Evolutionary conservation across 2,797 vertebrate species (phyloP).

Genomic region (Helostoma temminkii): DNA sequence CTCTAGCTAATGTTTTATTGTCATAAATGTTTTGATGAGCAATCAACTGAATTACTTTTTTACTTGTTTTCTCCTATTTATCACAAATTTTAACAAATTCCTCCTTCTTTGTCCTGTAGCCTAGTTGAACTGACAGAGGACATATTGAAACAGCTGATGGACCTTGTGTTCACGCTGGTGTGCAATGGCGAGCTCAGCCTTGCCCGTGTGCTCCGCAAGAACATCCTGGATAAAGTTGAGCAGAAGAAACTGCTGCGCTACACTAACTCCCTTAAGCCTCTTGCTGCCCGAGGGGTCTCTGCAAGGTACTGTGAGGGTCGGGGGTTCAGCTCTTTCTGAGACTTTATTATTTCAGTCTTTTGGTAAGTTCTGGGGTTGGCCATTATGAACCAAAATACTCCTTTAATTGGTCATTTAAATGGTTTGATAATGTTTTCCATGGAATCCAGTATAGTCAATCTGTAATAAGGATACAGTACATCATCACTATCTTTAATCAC

Average conservation of each 20-base stretch:
- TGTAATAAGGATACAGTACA: no score
- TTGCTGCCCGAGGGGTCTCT: conserved; percentile 93
- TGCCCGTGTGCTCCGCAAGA: conserved; percentile 95
- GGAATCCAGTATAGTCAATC: background rate
- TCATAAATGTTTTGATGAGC: background rate
- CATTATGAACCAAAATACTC: conserved; percentile 5
- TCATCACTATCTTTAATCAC: no score
- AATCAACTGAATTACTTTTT: background rate
- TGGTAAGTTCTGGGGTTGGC: background rate
- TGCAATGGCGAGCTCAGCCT: conserved; percentile 97
- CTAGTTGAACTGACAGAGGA: conserved; percentile 97
- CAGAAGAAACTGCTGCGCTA: conserved; percentile 94
- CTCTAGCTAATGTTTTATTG: background rate
- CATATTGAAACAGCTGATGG: conserved; percentile 97
- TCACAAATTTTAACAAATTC: background rate
- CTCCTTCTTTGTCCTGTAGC: conserved; percentile 70
- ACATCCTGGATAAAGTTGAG: conserved; percentile 97
- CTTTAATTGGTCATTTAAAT: background rate
- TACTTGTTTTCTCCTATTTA: background rate
- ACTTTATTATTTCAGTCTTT: background rate
- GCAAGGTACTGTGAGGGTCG: conserved; percentile 87
- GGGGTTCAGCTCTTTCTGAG: background rate
- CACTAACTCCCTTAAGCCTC: conserved; percentile 92
- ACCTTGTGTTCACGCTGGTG: conserved; percentile 94
- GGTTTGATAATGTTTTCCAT: background rate